Base-by-base conservation (phyloP, 2,797 vertebrate genomes). In the Pseudopleuronectes americanus region DNA sequence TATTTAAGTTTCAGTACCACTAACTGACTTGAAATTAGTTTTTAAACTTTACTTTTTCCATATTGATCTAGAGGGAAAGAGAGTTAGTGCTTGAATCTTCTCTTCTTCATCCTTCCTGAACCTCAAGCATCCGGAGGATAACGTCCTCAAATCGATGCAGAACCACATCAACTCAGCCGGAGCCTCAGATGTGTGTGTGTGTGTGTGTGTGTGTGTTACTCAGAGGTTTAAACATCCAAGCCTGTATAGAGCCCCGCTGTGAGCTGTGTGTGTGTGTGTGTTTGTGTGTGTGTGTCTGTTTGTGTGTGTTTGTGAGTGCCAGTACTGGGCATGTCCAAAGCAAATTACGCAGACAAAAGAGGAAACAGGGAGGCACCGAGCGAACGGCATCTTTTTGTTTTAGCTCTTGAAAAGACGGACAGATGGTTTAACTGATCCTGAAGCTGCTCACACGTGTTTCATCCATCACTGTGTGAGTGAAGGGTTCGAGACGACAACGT, bases 371-470 rank as follows among this genome's bases (percentile, higher is more conserved):
- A 88, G 82, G 68, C 70, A 63, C 45, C 77, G 74, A 81, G 82
- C 82, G 84, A 86, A 88, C 71, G 79, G 59, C 13, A 14, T 70
- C 66, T 68, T 81, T 90, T 88, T 89, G 79, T 87, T 84, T 85
- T 57, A 51, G 26, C 66, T 47, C 63, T 22, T 79, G 76, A 77
- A 87, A 84, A 72, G 83, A 79, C 24, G 56, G 77, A 80, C 88
- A 89, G 89, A 86, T 92, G 88, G 87, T 77, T 60, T 19, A 86
- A 87, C 80, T 62, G 77, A 89, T 88, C 60, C 17, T 48, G 47
- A 8, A 48, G 17, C 57, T 10, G 49, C 59, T 68, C 22, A 7
- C 43, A 53, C 0, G 21, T 52, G 58, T 4, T 51, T 13, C 8
- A 23, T 45, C 43, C 17, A 6, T 17, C 43, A 45, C 43, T 45